Evolutionary conservation across 1,140 invertebrate species (phyloP), one percentile per base, ranked within the genome.

Genomic region (Zaprionus africanus): DNA sequence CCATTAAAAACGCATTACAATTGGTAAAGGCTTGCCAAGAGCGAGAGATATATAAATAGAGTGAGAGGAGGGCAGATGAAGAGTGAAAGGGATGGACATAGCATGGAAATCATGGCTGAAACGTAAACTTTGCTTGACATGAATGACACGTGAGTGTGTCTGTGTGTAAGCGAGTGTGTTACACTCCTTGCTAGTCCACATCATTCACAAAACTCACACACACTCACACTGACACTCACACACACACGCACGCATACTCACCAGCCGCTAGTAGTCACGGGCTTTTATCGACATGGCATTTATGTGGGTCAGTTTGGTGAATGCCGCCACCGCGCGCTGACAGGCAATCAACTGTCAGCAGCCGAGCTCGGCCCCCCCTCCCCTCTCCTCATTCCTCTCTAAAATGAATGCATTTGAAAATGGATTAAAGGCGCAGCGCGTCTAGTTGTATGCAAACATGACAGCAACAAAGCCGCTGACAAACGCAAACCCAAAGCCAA

Each of bases 1-100:
- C 85, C 85, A 90, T 90, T 90, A 90, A 90, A 90, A 90, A 90
- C 86, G 82, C 85, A 90, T 90, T 90, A 90, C 85, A 90, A 85
- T 88, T 84, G 81, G 81, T 90, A 85, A 72, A 77, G 54, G 64
- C 41, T 60, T 57, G 68, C 57, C 74, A 66, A 56, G 17, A 60
- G 68, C 36, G 28, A 59, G 38, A 22, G 26, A 66, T 17, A 43
- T 22, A 43, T 5, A 34, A 12, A 61, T 36, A 71, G 51, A 62
- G 28, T 24, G 60, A 60, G 59, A 28, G 13, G 19, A 59, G 34
- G 5, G 12, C 34, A 62, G 24, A 59, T 38, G 19, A 24, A 19
- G 63, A 19, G 54, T 19, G 72, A 28, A 54, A 64, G 61, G n/a
- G 43, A 57, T n/a, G 22, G 57, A 19, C 4, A 38, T 54, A 26